A percentile compares a stretch with the other conserved stretches of the same genome.
phyloP scores from a whole-genome alignment of 2,797 vertebrate species.

The Pterois miles region DNA sequence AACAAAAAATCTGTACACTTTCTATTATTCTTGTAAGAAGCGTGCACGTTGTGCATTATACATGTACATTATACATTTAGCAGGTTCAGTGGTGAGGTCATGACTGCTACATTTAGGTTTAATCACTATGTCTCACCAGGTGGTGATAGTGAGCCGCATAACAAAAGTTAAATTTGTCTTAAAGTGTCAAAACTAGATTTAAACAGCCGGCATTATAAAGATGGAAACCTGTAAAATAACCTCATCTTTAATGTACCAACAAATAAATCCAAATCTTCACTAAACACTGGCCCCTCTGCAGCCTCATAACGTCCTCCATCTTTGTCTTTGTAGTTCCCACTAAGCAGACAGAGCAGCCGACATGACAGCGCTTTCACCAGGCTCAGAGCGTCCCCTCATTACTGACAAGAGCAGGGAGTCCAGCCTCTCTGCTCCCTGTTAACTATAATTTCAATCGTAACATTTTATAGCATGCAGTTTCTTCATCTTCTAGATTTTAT shows the following conservation, averaged over 20 bases:
- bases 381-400: not conserved
- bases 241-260: not conserved
- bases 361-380: conserved; percentile 7
- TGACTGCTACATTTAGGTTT: not conserved
- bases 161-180: conserved; percentile 23
- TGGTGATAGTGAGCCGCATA: not conserved
- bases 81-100: not conserved
- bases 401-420: not conserved
- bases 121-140: conserved; percentile 1
- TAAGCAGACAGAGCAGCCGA: not conserved
- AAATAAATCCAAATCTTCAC: not conserved
- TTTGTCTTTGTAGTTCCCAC: not conserved
- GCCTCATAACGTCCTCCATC: not conserved
- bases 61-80: not conserved
- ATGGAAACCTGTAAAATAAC: not conserved
- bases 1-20: not conserved
- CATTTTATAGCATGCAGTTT: conserved; percentile 21
- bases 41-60: not conserved
- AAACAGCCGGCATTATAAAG: not conserved
- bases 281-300: not conserved
- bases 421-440: conserved; percentile 33
- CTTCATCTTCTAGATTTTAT: conserved; percentile 6
- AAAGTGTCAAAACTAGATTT: conserved; percentile 26
- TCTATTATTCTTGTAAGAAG: not conserved
- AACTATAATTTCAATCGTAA: conserved; percentile 34